Conservation (phyloP, 2,113 vertebrate species). For the Sturnira hondurensis region DNA sequence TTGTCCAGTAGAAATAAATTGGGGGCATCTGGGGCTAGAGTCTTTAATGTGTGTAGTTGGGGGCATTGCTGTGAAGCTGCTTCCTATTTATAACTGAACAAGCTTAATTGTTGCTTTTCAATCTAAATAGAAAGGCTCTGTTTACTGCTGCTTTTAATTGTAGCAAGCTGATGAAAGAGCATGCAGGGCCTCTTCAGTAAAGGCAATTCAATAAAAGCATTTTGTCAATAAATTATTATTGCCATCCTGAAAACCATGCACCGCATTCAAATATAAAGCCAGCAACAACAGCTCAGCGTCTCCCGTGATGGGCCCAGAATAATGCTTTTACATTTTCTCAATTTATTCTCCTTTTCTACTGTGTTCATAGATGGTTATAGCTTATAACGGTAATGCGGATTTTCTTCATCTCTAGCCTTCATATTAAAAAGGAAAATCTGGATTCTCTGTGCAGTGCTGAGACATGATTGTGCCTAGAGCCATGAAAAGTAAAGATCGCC, state of each 20-base stretch:
- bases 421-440: conserved; percentile 1
- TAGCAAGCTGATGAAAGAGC: conserved; percentile 55
- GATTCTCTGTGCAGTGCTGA: background rate
- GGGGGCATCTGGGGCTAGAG: conserved; percentile 30
- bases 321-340: conserved; percentile 14
- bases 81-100: conserved; percentile 65
- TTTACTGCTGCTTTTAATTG: conserved; percentile 73
- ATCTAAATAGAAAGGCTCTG: conserved; percentile 65
- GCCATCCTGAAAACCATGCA: conserved; percentile 39
- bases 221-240: conserved; percentile 69
- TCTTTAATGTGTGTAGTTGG: conserved; percentile 43
- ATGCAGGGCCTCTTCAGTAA: conserved; percentile 50
- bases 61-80: conserved; percentile 17
- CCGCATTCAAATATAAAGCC: conserved; percentile 23
- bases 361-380: background rate
- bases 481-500: background rate
- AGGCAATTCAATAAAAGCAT: conserved; percentile 63
- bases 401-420: conserved; percentile 1
- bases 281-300: background rate
- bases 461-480: background rate
- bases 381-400: background rate
- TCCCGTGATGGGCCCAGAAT: background rate
- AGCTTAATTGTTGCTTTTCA: conserved; percentile 67
- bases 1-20: conserved; percentile 62
- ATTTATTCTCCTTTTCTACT: background rate